Conservation (phyloP, 92 coral and sea anemone genomes). For the Hydrozoanthus gracilis region DNA sequence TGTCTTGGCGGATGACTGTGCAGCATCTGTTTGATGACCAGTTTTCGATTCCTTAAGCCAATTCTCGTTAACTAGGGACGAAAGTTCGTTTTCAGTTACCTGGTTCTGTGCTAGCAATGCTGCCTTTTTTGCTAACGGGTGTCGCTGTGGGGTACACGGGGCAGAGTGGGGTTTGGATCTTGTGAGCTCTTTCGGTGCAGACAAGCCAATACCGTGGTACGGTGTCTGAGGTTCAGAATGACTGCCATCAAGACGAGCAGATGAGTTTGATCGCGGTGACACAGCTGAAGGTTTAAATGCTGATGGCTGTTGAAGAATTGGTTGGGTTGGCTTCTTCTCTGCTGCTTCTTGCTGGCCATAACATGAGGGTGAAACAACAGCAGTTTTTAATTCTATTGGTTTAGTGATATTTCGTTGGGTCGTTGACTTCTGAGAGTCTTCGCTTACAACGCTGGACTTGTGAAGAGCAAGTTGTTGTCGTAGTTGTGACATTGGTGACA, state of each 20-base stretch:
- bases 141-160: slow-evolving; percentile 86
- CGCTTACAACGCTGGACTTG: not conserved
- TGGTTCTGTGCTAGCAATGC: slow-evolving; percentile 47
- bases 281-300: slow-evolving; percentile 81
- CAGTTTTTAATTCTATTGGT: slow-evolving; percentile 6
- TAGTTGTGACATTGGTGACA: slow-evolving; percentile 36
- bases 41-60: slow-evolving; percentile 3
- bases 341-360: slow-evolving; percentile 12
- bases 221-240: slow-evolving; percentile 90
- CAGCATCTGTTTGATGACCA: not conserved
- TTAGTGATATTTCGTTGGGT: not conserved
- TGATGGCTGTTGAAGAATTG: slow-evolving; percentile 76
- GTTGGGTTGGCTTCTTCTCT: slow-evolving; percentile 31
- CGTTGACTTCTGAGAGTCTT: slow-evolving; percentile 4
- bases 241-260: slow-evolving; percentile 65
- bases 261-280: slow-evolving; percentile 65
- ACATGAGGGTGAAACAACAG: slow-evolving; percentile 3
- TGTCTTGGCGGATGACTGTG: not conserved
- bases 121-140: slow-evolving; percentile 63
- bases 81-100: not conserved
- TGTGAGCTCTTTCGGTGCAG: slow-evolving; percentile 46
- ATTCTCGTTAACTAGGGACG: not conserved
- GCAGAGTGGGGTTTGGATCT: slow-evolving; percentile 63
- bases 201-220: slow-evolving; percentile 47
- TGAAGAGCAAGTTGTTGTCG: slow-evolving; percentile 44